phyloP scores from a whole-genome alignment of 2,888 invertebrate species.

The Mythimna pallens region DNA sequence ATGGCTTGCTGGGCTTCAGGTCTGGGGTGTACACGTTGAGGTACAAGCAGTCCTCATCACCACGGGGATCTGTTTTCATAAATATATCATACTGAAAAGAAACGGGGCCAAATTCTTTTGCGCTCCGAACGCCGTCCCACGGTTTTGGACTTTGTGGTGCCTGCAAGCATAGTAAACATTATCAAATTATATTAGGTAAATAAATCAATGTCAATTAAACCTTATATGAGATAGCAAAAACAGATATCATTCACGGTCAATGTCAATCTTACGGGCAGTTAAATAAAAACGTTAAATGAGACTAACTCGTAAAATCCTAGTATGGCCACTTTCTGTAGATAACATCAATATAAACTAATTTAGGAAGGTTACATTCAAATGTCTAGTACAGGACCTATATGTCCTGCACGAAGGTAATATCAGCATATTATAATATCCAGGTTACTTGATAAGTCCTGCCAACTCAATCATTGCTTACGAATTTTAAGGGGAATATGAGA shows the following conservation, averaged over 20 bases:
- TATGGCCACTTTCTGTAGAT: not conserved
- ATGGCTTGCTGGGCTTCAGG: constrained; percentile 59
- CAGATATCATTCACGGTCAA: not conserved
- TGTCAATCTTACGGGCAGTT: too few relatives aligned
- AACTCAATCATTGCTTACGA: not conserved
- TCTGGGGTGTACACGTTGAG: constrained; percentile 79
- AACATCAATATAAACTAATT: not conserved
- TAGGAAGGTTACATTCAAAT: not conserved
- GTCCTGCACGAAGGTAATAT: too few relatives aligned
- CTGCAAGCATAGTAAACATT: constrained; percentile 17
- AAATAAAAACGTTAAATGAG: not conserved
- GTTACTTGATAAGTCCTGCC: too few relatives aligned
- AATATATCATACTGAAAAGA: constrained; percentile 71
- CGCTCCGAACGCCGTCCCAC: constrained; percentile 76
- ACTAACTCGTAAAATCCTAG: not conserved
- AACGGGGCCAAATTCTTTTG: constrained; percentile 71
- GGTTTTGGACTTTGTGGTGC: constrained; percentile 70
- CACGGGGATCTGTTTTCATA: constrained; percentile 34
- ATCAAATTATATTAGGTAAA: not conserved
- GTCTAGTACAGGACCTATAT: too few relatives aligned
- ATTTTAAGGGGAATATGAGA: not conserved
- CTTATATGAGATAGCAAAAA: too few relatives aligned
- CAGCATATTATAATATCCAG: too few relatives aligned
- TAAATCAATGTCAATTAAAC: too few relatives aligned
- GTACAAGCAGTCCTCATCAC: constrained; percentile 78